Evolutionary conservation across 2,113 vertebrate genomes (phyloP).

Genomic region (Salminus brasiliensis): DNA sequence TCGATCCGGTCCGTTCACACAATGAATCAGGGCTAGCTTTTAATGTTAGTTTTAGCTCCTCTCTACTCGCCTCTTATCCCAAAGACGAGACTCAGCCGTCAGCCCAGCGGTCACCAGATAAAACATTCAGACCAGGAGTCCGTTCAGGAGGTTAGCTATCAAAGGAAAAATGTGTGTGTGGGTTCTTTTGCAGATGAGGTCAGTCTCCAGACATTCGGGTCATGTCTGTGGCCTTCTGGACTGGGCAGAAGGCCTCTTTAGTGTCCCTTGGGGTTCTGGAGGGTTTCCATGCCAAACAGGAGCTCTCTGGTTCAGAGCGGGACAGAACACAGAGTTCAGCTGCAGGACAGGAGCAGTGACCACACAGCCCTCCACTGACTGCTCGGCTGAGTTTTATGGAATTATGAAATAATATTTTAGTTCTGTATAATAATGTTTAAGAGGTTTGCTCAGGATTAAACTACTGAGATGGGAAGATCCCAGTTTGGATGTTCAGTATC

Average conservation of each 20-base stretch:
- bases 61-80: neutral
- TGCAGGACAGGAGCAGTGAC: neutral
- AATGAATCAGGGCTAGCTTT: too few relatives aligned
- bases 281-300: constrained; percentile 5
- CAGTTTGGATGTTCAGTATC: neutral
- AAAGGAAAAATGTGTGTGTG: neutral
- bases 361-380: neutral
- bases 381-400: neutral
- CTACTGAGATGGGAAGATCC: too few relatives aligned
- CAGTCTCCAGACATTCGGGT: neutral
- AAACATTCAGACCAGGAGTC: neutral
- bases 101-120: constrained; percentile 2
- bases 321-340: neutral
- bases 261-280: neutral
- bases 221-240: constrained; percentile 6
- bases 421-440: too few relatives aligned
- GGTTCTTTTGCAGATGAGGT: constrained; percentile 4
- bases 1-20: too few relatives aligned
- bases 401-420: neutral
- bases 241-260: neutral
- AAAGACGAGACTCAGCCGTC: neutral
- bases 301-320: neutral
- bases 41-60: too few relatives aligned
- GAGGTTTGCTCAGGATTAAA: too few relatives aligned
- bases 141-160: neutral